Percentiles rank a stretch among this genome's conserved stretches.
Conservation (phyloP, 1,140 invertebrate genomes). For the Ooceraea biroi region DNA sequence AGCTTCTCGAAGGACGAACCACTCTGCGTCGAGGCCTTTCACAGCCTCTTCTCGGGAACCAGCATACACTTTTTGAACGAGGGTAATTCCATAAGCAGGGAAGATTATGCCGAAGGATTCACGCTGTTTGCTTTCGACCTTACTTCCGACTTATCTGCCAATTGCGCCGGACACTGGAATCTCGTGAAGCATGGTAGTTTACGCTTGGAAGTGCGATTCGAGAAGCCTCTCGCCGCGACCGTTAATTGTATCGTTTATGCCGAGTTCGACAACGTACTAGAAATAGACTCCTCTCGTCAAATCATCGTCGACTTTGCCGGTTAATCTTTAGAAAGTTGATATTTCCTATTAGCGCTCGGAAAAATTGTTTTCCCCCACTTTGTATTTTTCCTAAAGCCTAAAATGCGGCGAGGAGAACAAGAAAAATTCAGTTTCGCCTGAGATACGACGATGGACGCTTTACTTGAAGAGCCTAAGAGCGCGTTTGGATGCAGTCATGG, state of each 20-base stretch:
- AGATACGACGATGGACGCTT: too few relatives aligned
- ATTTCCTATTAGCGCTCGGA: too few relatives aligned
- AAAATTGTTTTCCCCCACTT: neutral
- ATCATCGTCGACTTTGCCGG: neutral
- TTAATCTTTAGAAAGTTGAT: too few relatives aligned
- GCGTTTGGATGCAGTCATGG: too few relatives aligned
- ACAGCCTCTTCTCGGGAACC: neutral
- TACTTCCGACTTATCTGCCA: neutral
- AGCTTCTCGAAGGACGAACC: neutral
- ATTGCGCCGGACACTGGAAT: too few relatives aligned
- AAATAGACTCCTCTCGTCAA: constrained; percentile 19
- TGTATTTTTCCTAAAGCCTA: too few relatives aligned
- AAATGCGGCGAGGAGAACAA: too few relatives aligned
- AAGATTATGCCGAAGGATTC: neutral
- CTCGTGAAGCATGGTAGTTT: neutral
- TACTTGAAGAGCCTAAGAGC: too few relatives aligned
- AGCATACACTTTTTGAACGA: neutral
- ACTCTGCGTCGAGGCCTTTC: neutral
- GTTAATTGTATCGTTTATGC: constrained; percentile 6
- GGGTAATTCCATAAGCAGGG: neutral
- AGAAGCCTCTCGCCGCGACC: neutral
- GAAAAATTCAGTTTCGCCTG: too few relatives aligned
- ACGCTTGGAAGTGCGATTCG: neutral
- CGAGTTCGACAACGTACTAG: neutral
- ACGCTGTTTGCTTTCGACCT: constrained; percentile 3